Evolutionary conservation across 2,888 invertebrate species (phyloP), one percentile per base, ranked within the genome.

Genomic region (Lypha dubia): DNA sequence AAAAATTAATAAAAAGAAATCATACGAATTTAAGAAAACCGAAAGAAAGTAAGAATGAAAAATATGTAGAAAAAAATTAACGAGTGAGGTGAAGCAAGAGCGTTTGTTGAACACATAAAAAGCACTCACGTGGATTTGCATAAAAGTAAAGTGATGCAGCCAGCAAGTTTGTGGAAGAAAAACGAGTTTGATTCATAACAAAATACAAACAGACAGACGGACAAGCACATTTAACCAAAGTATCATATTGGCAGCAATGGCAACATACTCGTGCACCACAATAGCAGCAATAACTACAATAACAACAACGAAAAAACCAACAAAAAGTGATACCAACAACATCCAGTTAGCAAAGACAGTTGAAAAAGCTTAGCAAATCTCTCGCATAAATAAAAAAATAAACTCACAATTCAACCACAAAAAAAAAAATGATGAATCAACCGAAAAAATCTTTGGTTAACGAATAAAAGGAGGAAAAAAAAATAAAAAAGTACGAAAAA

Each of bases 71-170:
- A 41, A 24, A 28, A 84, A 76, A n/a, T n/a, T n/a, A n/a, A n/a
- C n/a, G n/a, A 32, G 28, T 51, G 44, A 41, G 24, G 49, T 70
- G 60, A 62, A 81, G 68, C 63, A 46, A 79, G 35, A 71, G 62
- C 70, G 32, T 17, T 38, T 17, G 28, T 17, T 46, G 41, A 79
- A 71, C 62, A 65, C 38, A 71, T 63, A 74, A 81, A 81, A 44
- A 77, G 44, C 58, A 70, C 77, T 84, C 84, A 84, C 81, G 81
- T 84, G 84, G 70, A 84, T 84, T 84, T 84, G 84, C 81, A 84
- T 84, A 84, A 79, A 84, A 75, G 17, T 28, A 28, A 73, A 74
- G 53, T 63, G 77, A 63, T 60, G 28, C 63, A 53, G 58, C 77
- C 77, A 63, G 77, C 77, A 77, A 77, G 63, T 80, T 80, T 70